Evolutionary conservation across 2,888 invertebrate species (phyloP), one percentile per base, ranked within the genome.

Genomic region (Subacronicta megacephala): DNA sequence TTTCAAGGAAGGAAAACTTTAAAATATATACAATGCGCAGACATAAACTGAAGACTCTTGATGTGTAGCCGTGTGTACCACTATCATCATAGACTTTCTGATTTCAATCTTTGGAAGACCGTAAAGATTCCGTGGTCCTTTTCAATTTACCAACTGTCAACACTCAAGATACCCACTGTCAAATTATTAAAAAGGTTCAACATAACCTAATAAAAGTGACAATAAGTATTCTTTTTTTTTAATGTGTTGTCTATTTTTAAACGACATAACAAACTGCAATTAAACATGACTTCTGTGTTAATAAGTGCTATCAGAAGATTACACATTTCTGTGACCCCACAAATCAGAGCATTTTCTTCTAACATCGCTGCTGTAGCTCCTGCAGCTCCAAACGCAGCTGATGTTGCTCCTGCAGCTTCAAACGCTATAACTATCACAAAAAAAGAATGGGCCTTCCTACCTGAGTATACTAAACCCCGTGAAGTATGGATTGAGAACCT

Each of bases 401-500:
- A 80, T 35, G 57, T 77, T 33, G 62, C 79, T 26, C 47, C 75
- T 10, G 54, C 79, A 23, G 58, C 78, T 15, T 58, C 81, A 7
- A 81, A 79, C 60, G 70, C 72, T 36, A 69, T 94, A 49, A 78
- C 74, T 50, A 80, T 94, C 33, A 87, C 82, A 7, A 89, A 86
- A 70, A 94, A 94, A 54, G 90, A 93, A 72, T 94, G 95, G 92
- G 81, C 87, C 40, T 94, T 90, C 76, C 92, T 94, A 13, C 93
- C 95, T 1, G 88, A 90, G 63, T 96, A 95, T 67, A 90, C 95
- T 18, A 95, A 95, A 78, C 95, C 96, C 0, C 95, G 97, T 9
- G 96, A 98, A 90, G 97, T 96, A 44, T 99, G 98, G 98, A 95
- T 98, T 37, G 98, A 98, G 84, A 98, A 97, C 88, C 85, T 98